Base-by-base conservation (phyloP, 2,113 vertebrate genomes). In the Emberiza fucata region DNA sequence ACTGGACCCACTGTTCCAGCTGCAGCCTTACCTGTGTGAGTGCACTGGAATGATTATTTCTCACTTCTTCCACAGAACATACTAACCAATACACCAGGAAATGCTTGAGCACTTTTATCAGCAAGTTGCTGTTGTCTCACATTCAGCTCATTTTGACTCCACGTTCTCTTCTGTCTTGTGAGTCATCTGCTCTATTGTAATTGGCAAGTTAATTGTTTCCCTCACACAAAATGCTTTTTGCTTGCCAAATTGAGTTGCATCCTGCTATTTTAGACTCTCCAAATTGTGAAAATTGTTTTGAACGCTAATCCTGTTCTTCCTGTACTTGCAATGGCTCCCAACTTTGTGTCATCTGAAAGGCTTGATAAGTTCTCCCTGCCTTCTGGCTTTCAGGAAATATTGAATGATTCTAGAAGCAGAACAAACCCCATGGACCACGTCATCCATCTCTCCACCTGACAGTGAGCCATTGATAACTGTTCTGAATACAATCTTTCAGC, bases 141-240 rank as follows among this genome's bases (percentile, higher is more conserved):
- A 63, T 77, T 86, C 39, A 81, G 29, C 54, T 86, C 29, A 8
- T 92, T 93, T 92, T 92, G 90, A 93, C 82, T 88, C 68, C 47
- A 64, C 35, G 3, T 88, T 92, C 35, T 61, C 72, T 80, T 80
- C 72, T 80, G 79, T 90, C 82, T 83, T 90, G 39, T 90, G 94
- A 96, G 80, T 96, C 76, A 90, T 92, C 86, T 95, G 71, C 66
- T 83, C 39, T 73, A 33, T 88, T 96, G 82, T 93, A 90, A 90
- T 88, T 54, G 63, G 60, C 14, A 88, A 92, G 71, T 91, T 95
- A 91, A 94, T 86, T 95, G 82, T 91, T 86, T 88, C 79, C 81
- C 64, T 75, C 90, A 37, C 76, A 63, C 42, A 81, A 73, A 90
- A 88, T 77, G 78, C 54, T 82, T 88, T 63, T 66, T 61, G 51